Evolutionary conservation across 2,113 vertebrate genomes (phyloP).

Genomic region (Vanacampus margaritifer): DNA sequence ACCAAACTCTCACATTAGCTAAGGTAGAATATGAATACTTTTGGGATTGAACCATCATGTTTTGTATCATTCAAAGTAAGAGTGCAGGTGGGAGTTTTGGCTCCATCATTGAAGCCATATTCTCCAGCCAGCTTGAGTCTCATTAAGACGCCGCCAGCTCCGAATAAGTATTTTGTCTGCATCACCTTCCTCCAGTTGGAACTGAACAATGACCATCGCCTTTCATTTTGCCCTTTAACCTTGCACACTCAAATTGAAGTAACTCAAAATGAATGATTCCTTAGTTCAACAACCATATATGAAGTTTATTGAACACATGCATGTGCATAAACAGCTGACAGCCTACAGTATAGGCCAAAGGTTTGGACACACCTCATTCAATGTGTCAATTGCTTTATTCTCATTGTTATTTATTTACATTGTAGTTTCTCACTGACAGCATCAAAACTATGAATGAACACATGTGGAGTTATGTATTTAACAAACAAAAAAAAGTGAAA

Average conservation of each 20-base stretch:
- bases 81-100: neutral
- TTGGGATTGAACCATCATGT: neutral
- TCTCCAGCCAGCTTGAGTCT: neutral
- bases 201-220: neutral
- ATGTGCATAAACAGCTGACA: neutral
- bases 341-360: too few relatives aligned
- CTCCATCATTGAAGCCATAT: neutral
- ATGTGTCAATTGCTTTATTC: too few relatives aligned
- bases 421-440: too few relatives aligned
- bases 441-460: too few relatives aligned
- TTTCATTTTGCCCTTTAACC: constrained; percentile 18
- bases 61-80: neutral
- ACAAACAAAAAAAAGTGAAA: too few relatives aligned
- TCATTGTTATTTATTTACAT: too few relatives aligned
- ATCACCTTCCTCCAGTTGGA: constrained; percentile 1
- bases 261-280: neutral
- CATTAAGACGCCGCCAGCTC: neutral
- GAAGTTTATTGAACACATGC: neutral
- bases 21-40: neutral
- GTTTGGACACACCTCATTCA: too few relatives aligned
- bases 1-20: too few relatives aligned
- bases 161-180: constrained; percentile 1
- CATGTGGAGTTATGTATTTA: too few relatives aligned
- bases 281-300: constrained; percentile 16
- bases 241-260: neutral